Conservation (phyloP, 2,113 vertebrate genomes). For the Rana temporaria region DNA sequence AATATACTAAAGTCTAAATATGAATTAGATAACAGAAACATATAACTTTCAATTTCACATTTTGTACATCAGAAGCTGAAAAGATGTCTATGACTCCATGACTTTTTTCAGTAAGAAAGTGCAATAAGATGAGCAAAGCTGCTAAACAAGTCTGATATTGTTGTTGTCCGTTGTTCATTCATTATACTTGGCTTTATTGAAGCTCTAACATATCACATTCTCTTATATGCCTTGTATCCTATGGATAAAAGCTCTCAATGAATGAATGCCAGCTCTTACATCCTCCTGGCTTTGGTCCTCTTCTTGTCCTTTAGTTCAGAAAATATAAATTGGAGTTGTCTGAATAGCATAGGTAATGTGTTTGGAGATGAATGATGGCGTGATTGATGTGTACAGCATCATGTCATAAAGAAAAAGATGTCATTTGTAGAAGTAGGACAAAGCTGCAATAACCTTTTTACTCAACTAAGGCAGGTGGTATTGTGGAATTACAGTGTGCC, state of each 20-base stretch:
- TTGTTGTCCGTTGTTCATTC: not conserved
- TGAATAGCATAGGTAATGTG: not conserved
- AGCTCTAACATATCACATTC: not conserved
- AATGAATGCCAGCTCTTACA: constrained; percentile 3
- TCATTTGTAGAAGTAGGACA: not conserved
- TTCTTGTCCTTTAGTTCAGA: not conserved
- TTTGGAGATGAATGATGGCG: not conserved
- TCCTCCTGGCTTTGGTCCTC: not conserved
- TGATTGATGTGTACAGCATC: not conserved
- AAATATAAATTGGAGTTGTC: not conserved
- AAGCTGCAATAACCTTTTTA: not conserved
- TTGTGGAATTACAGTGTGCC: not conserved
- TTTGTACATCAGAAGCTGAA: too few species aligned
- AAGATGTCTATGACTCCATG: too few species aligned
- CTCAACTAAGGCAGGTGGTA: not conserved
- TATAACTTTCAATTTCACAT: too few species aligned
- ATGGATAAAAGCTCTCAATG: constrained; percentile 3
- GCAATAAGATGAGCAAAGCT: too few species aligned
- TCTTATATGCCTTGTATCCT: not conserved
- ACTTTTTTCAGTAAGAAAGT: too few species aligned
- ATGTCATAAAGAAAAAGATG: not conserved
- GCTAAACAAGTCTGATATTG: too few species aligned
- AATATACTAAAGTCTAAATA: too few species aligned
- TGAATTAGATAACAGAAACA: too few species aligned
- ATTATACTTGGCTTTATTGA: not conserved